Conservation (phyloP, 2,113 vertebrate genomes). For the Aix galericulata region DNA sequence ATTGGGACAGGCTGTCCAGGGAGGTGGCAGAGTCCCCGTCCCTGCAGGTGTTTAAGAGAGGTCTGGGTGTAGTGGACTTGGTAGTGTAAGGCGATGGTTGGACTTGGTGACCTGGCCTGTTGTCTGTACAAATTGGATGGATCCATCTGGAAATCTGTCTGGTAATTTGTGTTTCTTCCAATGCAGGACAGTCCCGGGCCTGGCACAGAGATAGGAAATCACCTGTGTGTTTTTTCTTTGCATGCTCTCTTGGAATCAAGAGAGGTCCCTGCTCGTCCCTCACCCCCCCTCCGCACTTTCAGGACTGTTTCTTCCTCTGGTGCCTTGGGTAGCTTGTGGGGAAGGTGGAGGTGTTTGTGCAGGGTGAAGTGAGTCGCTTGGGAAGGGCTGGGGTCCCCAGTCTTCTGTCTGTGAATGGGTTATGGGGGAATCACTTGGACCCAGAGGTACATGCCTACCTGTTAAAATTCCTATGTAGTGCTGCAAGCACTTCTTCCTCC, state of each 20-base stretch:
- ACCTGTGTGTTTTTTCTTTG: not conserved
- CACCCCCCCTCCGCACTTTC: no score
- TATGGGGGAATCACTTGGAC: not conserved
- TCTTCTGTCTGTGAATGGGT: not conserved
- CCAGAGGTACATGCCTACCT: not conserved
- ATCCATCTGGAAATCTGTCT: not conserved
- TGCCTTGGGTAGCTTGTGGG: not conserved
- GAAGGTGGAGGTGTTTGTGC: not conserved
- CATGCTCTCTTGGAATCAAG: no score
- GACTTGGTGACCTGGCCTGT: not conserved
- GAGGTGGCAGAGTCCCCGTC: no score
- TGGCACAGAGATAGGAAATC: not conserved
- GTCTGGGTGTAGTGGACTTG: no score
- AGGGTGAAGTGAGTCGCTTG: not conserved
- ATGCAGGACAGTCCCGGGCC: not conserved
- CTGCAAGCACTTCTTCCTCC: not conserved
- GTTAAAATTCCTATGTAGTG: accelerated
- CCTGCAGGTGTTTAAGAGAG: no score
- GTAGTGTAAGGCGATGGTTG: no score
- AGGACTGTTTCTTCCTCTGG: not conserved
- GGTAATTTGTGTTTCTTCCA: not conserved
- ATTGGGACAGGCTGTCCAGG: no score
- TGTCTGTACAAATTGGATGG: not conserved
- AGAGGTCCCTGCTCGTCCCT: not conserved
- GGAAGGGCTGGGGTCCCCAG: not conserved